Percentiles rank a stretch among this genome's conserved stretches.
Evolutionary conservation across 2,888 invertebrate genomes (phyloP).

Genomic region (Polia nebulosa): DNA sequence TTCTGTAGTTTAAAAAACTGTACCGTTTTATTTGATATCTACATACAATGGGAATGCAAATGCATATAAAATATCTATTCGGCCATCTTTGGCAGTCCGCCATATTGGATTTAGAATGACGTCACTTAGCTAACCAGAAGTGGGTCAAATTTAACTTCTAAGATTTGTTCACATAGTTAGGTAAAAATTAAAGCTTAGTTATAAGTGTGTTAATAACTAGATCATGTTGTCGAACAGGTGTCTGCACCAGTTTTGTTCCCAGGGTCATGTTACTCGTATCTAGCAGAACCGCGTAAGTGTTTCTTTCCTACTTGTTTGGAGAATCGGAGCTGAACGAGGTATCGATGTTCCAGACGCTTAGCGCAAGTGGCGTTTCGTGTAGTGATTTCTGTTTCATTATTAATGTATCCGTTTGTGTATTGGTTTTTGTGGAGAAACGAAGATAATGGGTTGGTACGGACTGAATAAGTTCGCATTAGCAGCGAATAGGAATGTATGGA

Average conservation of each 20-base stretch:
- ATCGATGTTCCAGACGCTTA: slow-evolving; percentile 31
- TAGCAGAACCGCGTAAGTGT: slow-evolving; percentile 42
- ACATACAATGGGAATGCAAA: no score
- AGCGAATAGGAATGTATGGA: not conserved
- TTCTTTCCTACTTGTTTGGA: slow-evolving; percentile 37
- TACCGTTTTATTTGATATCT: no score
- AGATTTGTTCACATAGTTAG: no score
- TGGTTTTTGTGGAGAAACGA: not conserved
- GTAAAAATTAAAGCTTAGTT: no score
- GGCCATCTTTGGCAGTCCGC: no score
- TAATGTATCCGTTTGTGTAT: slow-evolving; percentile 29
- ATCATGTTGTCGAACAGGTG: slow-evolving; percentile 35
- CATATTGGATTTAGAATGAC: no score
- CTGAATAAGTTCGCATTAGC: not conserved
- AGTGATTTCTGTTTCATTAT: slow-evolving; percentile 32
- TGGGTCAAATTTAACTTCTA: no score
- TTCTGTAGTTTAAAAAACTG: no score
- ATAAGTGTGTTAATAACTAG: no score
- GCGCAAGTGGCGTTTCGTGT: slow-evolving; percentile 38
- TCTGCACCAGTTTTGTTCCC: slow-evolving; percentile 47
- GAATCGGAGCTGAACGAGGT: slow-evolving; percentile 31
- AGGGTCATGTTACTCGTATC: slow-evolving; percentile 42
- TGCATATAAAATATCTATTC: no score
- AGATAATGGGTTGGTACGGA: not conserved
- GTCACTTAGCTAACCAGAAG: no score